A percentile compares a stretch with the other conserved stretches of the same genome.
Evolutionary conservation across 2,113 vertebrate species (phyloP).

Genomic region (Octodon degus): DNA sequence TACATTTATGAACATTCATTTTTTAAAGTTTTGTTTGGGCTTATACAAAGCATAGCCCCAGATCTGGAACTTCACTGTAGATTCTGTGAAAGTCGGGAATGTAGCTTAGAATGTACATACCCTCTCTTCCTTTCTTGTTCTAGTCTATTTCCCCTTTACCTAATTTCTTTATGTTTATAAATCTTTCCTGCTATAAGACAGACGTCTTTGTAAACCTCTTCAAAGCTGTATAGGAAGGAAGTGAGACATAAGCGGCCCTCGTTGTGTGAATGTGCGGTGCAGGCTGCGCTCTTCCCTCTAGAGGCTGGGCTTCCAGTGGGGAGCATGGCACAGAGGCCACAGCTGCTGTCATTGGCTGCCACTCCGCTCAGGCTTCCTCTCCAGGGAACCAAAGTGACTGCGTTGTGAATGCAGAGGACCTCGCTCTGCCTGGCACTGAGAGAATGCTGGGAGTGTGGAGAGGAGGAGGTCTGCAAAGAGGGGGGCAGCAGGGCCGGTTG

Average conservation of each 20-base stretch:
- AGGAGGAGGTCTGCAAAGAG: not conserved
- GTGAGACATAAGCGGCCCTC: not conserved
- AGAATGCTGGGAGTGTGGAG: not conserved
- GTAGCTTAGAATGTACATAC: not conserved
- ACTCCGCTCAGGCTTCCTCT: not conserved
- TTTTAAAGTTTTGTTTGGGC: constrained; percentile 21
- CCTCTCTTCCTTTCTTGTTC: not conserved
- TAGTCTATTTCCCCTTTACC: constrained; percentile 13
- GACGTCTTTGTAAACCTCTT: not conserved
- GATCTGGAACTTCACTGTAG: constrained; percentile 7
- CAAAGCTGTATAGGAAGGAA: not conserved
- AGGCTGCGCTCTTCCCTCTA: not conserved
- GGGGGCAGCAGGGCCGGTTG: rapidly evolving
- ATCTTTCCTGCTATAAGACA: not conserved
- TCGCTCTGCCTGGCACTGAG: too few species aligned
- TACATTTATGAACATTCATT: constrained; percentile 22
- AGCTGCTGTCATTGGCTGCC: not conserved
- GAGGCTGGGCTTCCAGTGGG: not conserved
- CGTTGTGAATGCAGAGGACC: not conserved
- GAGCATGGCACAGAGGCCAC: not conserved
- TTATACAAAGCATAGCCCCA: constrained; percentile 13
- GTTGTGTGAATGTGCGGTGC: not conserved
- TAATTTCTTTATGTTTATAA: not conserved
- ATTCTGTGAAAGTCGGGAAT: not conserved
- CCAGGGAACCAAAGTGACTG: not conserved